These are phyloP conservation scores for Bicyclus anynana DNA, from an alignment of 1,140 invertebrate genomes.

Conservation along the genomic window DNA sequence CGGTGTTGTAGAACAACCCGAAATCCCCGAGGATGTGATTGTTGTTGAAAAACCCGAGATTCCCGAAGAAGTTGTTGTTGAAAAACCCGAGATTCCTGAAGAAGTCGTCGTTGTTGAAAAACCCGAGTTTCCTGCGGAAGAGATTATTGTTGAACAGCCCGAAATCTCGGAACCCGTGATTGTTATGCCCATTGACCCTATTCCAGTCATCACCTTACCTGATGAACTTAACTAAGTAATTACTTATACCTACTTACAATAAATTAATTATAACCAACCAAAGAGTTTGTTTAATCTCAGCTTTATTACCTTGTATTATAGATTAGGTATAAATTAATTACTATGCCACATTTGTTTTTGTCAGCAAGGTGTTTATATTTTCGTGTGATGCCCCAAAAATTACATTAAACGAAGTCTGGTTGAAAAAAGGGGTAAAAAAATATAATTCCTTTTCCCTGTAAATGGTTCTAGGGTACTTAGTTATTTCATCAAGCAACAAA, in stretches of 20 bases:
- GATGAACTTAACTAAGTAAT: not conserved
- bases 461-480: too few relatives aligned
- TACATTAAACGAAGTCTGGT: too few relatives aligned
- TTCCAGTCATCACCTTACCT: not conserved
- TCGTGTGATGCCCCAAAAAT: too few relatives aligned
- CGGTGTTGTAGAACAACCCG: constrained; percentile 10
- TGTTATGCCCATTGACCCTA: not conserved
- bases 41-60: not conserved
- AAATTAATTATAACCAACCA: too few relatives aligned
- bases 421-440: too few relatives aligned
- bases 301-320: too few relatives aligned
- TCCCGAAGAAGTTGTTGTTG: not conserved
- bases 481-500: too few relatives aligned
- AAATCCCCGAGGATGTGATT: not conserved
- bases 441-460: too few relatives aligned
- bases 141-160: not conserved
- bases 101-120: not conserved
- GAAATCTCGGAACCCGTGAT: not conserved
- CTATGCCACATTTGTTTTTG: too few relatives aligned
- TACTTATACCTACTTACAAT: not conserved
- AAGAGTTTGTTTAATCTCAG: too few relatives aligned
- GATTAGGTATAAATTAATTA: too few relatives aligned
- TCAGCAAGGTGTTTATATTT: too few relatives aligned
- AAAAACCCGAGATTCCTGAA: not conserved
- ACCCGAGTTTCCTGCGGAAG: not conserved